Evolutionary conservation across 2,113 vertebrate species (phyloP).

Genomic region (Lynx canadensis): DNA sequence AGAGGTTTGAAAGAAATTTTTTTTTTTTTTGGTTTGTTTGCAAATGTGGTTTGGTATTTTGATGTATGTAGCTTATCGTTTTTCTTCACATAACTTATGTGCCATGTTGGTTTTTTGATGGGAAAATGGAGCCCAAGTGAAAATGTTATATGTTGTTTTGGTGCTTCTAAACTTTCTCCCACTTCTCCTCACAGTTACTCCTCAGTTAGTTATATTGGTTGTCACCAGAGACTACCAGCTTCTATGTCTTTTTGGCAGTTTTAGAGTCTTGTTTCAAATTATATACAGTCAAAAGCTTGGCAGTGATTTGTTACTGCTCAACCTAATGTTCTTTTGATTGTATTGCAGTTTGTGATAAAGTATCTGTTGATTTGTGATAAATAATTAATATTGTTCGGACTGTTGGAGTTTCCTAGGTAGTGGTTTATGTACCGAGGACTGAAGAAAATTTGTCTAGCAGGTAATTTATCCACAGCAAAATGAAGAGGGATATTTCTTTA

Average conservation of each 20-base stretch:
- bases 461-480: slow-evolving; percentile 62
- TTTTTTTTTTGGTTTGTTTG: background rate
- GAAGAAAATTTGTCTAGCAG: slow-evolving; percentile 52
- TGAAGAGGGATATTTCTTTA: slow-evolving; percentile 60
- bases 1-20: background rate
- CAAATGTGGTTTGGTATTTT: slow-evolving; percentile 17
- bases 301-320: slow-evolving; percentile 65
- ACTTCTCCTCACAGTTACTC: slow-evolving; percentile 43
- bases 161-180: slow-evolving; percentile 39
- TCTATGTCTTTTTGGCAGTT: slow-evolving; percentile 78
- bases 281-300: slow-evolving; percentile 56
- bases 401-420: slow-evolving; percentile 58
- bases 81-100: slow-evolving; percentile 54
- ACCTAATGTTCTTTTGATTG: slow-evolving; percentile 62
- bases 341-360: slow-evolving; percentile 62
- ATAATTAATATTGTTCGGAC: slow-evolving; percentile 71
- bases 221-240: slow-evolving; percentile 61
- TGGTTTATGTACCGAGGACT: slow-evolving; percentile 49
- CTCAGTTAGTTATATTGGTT: slow-evolving; percentile 69
- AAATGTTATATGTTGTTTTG: slow-evolving; percentile 56
- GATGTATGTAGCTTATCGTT: background rate
- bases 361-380: slow-evolving; percentile 76
- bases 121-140: slow-evolving; percentile 49
- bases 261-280: slow-evolving; percentile 75
- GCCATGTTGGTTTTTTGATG: background rate